These are phyloP conservation scores for Pteria penguin DNA, from an alignment of 2,888 invertebrate species.

Conservation along the genomic window DNA sequence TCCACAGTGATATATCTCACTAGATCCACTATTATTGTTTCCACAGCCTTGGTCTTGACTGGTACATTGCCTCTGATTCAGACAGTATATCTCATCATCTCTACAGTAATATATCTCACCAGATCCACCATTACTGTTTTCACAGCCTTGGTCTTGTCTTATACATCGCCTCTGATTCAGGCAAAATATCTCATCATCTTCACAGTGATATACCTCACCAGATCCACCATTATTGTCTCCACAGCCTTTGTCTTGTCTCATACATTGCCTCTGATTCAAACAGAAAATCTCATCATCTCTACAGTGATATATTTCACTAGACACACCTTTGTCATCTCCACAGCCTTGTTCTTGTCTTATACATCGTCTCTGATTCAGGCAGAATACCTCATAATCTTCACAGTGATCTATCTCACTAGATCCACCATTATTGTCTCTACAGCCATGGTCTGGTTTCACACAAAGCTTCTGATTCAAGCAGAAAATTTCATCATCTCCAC, in stretches of 20 bases:
- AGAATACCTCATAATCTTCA: background rate
- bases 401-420: background rate
- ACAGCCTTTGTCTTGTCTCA: background rate
- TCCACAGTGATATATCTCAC: background rate
- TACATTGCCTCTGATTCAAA: slow-evolving; percentile 15
- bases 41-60: background rate
- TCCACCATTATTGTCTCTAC: background rate
- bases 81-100: slow-evolving; percentile 16
- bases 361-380: slow-evolving; percentile 12
- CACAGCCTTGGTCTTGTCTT: background rate
- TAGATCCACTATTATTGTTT: background rate
- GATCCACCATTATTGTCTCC: background rate
- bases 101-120: background rate
- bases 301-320: slow-evolving; percentile 2
- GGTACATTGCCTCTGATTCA: slow-evolving; percentile 18
- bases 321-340: background rate
- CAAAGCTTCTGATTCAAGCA: slow-evolving; percentile 20
- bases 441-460: background rate
- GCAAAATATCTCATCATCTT: slow-evolving; percentile 21
- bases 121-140: background rate
- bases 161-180: slow-evolving; percentile 19
- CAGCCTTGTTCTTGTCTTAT: background rate
- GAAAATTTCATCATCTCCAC: background rate
- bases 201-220: background rate
- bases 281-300: slow-evolving; percentile 16